Evolutionary conservation across 2,888 invertebrate species (phyloP), one percentile per base, ranked within the genome.

Genomic region (Toxonevra muliebris): DNA sequence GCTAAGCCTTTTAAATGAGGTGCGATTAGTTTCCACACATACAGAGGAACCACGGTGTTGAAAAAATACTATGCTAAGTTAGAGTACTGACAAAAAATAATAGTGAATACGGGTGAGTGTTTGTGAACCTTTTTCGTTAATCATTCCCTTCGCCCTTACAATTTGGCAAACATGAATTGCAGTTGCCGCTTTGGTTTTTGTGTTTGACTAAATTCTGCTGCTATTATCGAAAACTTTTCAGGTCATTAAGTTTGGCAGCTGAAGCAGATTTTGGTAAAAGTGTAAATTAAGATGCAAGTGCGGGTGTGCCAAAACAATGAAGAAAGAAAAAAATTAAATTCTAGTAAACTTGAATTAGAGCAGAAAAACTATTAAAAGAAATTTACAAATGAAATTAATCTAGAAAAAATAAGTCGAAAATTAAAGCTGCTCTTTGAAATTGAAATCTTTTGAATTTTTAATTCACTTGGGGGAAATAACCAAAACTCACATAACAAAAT

Each of bases 141-240:
- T 17, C 17, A 12, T 42, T 58, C 15, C 48, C 48, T n/a, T 12
- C 30, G 30, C 30, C 7, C 30, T 30, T 7, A 30, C 30, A 30
- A 30, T 30, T 30, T 30, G 30, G 30, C 41, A 19, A 61, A 64
- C 58, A 70, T 17, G 48, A 45, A 42, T 63, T 66, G 57, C 62
- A 65, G 65, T 60, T 65, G 60, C 30, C 30, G 41, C 48, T 66
- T 55, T 55, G 43, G 17, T 55, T 45, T 40, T 59, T 69, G 55
- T 61, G 12, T 65, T 60, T 59, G 30, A 30, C 3, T 7, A 30
- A 30, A 19, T 61, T 45, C 19, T n/a, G 20, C 1, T 53, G 17
- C 74, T 76, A 81, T 83, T 83, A 83, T 83, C 83, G 84, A 83
- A 82, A 81, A 81, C 79, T 83, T 83, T 84, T 82, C 83, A 77